Evolutionary conservation across 2,797 vertebrate genomes (phyloP).

Genomic region (Anas bernieri): DNA sequence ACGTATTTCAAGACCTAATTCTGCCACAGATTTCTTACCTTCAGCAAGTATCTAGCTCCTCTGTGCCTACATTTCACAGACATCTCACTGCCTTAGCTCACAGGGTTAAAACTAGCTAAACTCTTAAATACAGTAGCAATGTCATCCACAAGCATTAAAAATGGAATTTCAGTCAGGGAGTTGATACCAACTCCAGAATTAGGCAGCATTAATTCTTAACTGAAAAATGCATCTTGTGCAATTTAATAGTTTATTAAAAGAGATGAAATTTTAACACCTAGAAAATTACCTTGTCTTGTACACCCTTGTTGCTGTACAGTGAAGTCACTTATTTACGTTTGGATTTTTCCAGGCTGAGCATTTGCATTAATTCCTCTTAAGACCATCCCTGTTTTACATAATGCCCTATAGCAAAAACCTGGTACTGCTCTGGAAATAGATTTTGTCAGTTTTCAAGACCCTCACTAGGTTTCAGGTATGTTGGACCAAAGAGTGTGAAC

Average conservation of each 20-base stretch:
- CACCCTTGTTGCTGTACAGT: background rate
- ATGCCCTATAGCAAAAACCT: background rate
- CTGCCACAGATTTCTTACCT: background rate
- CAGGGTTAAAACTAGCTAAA: background rate
- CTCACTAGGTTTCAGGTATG: background rate
- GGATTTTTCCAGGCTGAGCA: too few species aligned
- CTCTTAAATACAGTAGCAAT: background rate
- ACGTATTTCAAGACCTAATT: too few species aligned
- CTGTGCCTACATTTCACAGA: background rate
- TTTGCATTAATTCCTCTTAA: background rate
- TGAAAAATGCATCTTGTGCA: too few species aligned
- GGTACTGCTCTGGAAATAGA: background rate
- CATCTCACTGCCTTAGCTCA: too few species aligned
- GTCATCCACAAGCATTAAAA: background rate
- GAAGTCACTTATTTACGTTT: background rate
- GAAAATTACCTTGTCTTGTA: background rate
- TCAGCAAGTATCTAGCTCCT: background rate
- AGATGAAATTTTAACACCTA: background rate
- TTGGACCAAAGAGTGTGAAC: too few species aligned
- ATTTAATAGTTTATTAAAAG: too few species aligned
- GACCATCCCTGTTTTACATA: background rate
- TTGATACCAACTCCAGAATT: too few species aligned
- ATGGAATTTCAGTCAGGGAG: background rate
- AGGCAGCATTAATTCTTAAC: background rate
- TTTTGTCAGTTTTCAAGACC: background rate